phyloP scores from a whole-genome alignment of 2,113 vertebrate species.

The Eubucco bourcierii region DNA sequence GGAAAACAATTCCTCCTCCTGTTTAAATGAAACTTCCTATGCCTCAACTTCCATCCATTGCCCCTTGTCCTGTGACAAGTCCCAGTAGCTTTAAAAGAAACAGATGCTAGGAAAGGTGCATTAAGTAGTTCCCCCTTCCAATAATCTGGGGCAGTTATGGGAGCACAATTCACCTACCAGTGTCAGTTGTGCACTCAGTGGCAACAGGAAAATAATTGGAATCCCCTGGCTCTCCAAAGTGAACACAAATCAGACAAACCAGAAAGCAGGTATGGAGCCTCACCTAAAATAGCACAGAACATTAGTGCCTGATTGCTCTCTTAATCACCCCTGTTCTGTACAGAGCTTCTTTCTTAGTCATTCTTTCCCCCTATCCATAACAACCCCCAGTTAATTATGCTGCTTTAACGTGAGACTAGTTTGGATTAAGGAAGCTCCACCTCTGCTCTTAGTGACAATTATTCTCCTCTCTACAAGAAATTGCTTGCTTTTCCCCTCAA shows the following conservation, averaged over 20 bases:
- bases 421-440: constrained; percentile 17
- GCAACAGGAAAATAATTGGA: not conserved
- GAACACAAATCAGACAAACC: not conserved
- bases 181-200: not conserved
- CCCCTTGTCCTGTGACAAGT: too few species aligned
- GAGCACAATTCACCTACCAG: not conserved
- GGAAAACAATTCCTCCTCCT: too few species aligned
- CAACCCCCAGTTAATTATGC: constrained; percentile 28
- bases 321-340: constrained; percentile 46
- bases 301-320: constrained; percentile 23
- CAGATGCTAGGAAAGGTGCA: not conserved
- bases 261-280: not conserved
- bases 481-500: not conserved
- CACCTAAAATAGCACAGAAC: not conserved
- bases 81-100: not conserved
- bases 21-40: too few species aligned
- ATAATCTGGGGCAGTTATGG: not conserved
- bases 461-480: not conserved
- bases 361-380: constrained; percentile 12
- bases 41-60: too few species aligned
- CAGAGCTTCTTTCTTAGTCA: constrained; percentile 42
- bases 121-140: not conserved
- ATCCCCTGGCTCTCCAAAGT: not conserved
- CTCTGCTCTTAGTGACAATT: not conserved
- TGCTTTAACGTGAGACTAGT: not conserved